Base-by-base conservation (phyloP, 2,113 vertebrate genomes). In the Misgurnus anguillicaudatus region DNA sequence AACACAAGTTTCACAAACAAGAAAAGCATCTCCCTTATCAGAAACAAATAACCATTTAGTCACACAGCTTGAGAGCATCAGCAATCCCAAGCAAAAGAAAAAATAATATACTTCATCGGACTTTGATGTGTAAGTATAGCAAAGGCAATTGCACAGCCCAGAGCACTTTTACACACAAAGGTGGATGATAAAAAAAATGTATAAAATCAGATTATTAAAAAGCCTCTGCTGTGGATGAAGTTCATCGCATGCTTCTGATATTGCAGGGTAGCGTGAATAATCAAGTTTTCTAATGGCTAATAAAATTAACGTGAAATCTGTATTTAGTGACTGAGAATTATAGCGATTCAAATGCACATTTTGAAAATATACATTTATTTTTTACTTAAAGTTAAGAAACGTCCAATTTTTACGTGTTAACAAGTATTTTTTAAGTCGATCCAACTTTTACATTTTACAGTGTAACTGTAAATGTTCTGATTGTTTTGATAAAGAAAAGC, bases 191-290 rank as follows among this genome's bases (percentile, higher is more conserved):
- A 55, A 72, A 79, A 6, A 71, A 63, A 21, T 79, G 53, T 19
- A 57, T 31, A 41, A 3, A 31, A 13, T 61, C 53, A 55, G 58
- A 72, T 72, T n/a, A 79, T 72, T 79, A 72, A 79, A 79, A 79
- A 42, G 39, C 68, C 19, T 72, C 45, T 16, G 17, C 36, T 41
- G 31, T 62, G 47, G 55, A 41, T 31, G 60, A 79, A 64, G 36
- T 72, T 70, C 38, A 48, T 51, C 5, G 6, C 7, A 24, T 72
- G 78, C n/a, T 62, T 36, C 60, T 72, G 41, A 39, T 74, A 48
- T 47, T 47, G 45, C 14, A 71, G 45, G 57, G 77, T 24, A 48
- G 66, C 51, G 9, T 78, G 64, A 78, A 61, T 63, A 62, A 71
- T 63, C 17, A 31, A 24, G 36, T 79, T 62, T 24, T 71, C 36